Base-by-base conservation (phyloP, 2,888 invertebrate species). In the Drosophila pseudotakahashii region DNA sequence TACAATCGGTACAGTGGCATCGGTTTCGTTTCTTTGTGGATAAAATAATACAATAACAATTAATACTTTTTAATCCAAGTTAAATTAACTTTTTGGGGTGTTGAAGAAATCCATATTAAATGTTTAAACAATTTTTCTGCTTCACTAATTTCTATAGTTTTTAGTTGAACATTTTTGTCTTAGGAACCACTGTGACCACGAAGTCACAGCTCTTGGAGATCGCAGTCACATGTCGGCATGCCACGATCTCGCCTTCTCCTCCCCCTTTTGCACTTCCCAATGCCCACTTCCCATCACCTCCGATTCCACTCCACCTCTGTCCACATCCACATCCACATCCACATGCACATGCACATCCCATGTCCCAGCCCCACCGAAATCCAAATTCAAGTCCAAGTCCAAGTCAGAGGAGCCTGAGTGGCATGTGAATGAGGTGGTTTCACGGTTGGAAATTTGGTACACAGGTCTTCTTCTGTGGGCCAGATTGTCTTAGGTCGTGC, bases 401-500 rank as follows among this genome's bases (percentile, higher is more conserved):
- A 34, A 50, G 60, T 26, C 61, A 39, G 11, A 34, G 23, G n/a
- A 14, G 37, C 55, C 32, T 54, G 87, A 88, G 75, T 88, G 81
- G 89, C 89, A 83, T 88, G 87, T 83, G 83, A 88, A 88, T 83
- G 84, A 83, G 88, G 59, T 66, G 44, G 59, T 44, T 45, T 32
- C 37, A 55, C 55, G 39, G 41, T 16, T 47, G 32, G 48, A 63
- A 41, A 48, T 61, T 60, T 37, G 59, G 59, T 37, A 48, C 48
- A 34, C 48, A 34, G 48, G 34, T 32, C 32, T 48, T 30, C 30
- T 30, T 66, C 63, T 77, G 60, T 60, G 67, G 72, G 73, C 61
- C 76, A 86, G 86, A 83, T 83, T 83, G 86, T 83, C 82, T 86
- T 73, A 86, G 86, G 82, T 83, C 86, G 86, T 83, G 82, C 87